A percentile compares a stretch with the other conserved stretches of the same genome.
Conservation (phyloP, 1,140 invertebrate genomes). For the Potamilus streckersoni region DNA sequence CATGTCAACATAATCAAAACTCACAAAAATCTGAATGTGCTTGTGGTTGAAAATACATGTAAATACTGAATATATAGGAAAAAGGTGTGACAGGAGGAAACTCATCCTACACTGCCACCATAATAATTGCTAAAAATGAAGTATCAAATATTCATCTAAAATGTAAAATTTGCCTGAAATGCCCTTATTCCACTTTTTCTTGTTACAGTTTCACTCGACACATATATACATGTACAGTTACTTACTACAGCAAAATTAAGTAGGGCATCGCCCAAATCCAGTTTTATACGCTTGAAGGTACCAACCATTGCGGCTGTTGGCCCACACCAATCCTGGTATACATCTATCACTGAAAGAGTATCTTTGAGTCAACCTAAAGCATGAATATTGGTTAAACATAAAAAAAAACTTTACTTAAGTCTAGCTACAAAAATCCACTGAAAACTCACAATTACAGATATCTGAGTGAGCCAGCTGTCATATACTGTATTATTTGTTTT, state of each 20-base stretch:
- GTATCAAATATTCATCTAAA: constrained; percentile 6
- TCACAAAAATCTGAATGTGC: too few species aligned
- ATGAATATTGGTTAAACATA: too few species aligned
- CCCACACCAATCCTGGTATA: constrained; percentile 92
- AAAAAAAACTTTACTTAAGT: too few species aligned
- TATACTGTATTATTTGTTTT: too few species aligned
- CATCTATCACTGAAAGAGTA: constrained; percentile 47
- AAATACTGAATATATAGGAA: neutral
- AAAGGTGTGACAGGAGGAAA: neutral
- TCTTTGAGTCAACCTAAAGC: too few species aligned
- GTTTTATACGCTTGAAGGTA: constrained; percentile 87
- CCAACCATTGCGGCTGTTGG: constrained; percentile 88
- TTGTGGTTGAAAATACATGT: neutral
- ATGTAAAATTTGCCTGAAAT: neutral
- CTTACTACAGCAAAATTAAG: constrained; percentile 83
- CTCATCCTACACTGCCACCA: constrained; percentile 4
- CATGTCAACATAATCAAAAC: too few species aligned
- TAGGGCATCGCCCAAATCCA: constrained; percentile 86
- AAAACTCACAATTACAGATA: too few species aligned
- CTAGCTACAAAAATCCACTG: too few species aligned
- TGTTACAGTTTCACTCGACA: too few species aligned
- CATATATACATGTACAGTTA: neutral
- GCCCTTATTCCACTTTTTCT: too few species aligned
- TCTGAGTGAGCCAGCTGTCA: too few species aligned
- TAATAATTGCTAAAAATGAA: neutral